Percentiles rank a stretch among this genome's conserved stretches.
These are phyloP conservation scores for Papilio protenor DNA, from an alignment of 2,888 invertebrate genomes.

Conservation along the genomic window DNA sequence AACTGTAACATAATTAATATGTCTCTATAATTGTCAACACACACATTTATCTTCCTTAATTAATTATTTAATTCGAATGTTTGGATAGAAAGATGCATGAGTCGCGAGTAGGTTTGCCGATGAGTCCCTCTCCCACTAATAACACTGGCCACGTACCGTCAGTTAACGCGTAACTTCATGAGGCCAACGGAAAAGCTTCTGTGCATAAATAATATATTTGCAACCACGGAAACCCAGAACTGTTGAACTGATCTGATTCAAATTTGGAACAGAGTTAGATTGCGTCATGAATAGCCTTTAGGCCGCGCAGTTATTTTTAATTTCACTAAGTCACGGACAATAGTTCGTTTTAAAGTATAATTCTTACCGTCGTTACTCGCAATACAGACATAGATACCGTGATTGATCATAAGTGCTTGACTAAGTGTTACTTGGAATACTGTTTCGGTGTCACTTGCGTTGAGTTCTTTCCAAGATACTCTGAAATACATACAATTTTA, in stretches of 20 bases:
- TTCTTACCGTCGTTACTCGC: constrained; percentile 69
- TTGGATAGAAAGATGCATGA: too few species aligned
- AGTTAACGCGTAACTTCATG: too few species aligned
- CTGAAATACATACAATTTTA: constrained; percentile 40
- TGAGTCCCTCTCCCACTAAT: too few species aligned
- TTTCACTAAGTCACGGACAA: neutral
- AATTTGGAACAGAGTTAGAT: neutral
- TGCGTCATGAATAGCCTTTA: neutral
- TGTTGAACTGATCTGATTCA: neutral
- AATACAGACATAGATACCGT: constrained; percentile 68
- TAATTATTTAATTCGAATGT: neutral
- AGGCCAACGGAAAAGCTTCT: too few species aligned
- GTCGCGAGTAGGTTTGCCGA: too few species aligned
- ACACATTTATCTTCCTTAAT: neutral
- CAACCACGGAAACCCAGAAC: neutral
- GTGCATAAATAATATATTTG: neutral
- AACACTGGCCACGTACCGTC: too few species aligned
- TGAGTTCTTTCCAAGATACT: constrained; percentile 48
- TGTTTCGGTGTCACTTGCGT: constrained; percentile 52
- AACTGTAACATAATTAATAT: constrained; percentile 53
- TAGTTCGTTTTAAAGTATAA: neutral
- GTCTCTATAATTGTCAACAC: neutral
- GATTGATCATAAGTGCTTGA: constrained; percentile 55
- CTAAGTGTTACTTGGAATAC: constrained; percentile 58
- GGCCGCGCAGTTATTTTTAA: neutral